Evolutionary conservation across 2,888 invertebrate species (phyloP).

Genomic region (Pterobdella sp.): DNA sequence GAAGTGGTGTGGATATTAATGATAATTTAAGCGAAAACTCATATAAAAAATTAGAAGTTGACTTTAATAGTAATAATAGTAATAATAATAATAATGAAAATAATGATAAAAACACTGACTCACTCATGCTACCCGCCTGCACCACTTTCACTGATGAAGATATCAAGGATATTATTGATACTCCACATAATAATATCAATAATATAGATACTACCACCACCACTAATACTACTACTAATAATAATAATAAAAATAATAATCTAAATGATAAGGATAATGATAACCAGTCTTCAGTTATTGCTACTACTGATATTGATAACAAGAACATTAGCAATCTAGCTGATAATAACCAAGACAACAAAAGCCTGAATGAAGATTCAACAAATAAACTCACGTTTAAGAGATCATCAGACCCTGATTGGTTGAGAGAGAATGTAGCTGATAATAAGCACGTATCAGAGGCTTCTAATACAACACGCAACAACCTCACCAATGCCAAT

Average conservation of each 20-base stretch:
- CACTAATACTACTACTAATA: no score
- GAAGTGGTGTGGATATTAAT: background rate
- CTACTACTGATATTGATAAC: no score
- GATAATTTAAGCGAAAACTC: background rate
- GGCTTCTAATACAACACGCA: background rate
- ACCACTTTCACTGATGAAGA: conserved; percentile 6
- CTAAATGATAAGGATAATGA: no score
- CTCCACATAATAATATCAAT: background rate
- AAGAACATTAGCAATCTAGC: background rate
- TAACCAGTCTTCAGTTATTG: no score
- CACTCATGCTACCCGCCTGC: background rate
- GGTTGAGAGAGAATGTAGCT: background rate
- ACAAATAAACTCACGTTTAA: background rate
- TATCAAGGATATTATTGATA: background rate
- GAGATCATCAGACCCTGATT: background rate
- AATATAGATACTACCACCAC: no score
- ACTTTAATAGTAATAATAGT: background rate
- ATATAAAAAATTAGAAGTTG: background rate
- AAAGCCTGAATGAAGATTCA: background rate
- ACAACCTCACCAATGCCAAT: background rate
- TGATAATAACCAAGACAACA: background rate
- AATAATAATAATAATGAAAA: conserved; percentile 9
- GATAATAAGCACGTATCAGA: background rate
- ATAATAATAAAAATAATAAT: background rate
- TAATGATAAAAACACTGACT: background rate